Conservation (phyloP, 2,797 vertebrate species). For the Vultur gryphus region DNA sequence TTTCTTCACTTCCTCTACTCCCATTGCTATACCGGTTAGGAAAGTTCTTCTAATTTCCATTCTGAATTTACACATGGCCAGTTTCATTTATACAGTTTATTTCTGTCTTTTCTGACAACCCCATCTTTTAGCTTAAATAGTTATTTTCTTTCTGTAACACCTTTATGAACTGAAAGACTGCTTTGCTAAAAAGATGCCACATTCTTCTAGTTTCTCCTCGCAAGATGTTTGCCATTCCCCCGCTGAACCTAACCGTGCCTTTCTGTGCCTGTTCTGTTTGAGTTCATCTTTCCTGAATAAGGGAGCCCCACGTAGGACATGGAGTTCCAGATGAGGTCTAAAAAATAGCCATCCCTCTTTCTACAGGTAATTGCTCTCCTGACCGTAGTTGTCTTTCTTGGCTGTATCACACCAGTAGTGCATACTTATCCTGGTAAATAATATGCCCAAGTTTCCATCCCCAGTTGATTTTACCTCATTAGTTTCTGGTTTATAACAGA, state of each 20-base stretch:
- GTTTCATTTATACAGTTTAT: neutral
- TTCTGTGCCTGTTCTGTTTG: neutral
- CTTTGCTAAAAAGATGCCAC: neutral
- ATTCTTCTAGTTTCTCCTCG: neutral
- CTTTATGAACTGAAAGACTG: neutral
- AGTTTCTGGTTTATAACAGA: neutral
- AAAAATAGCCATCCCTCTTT: neutral
- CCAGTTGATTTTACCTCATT: neutral
- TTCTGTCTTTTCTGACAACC: neutral
- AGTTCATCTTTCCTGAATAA: neutral
- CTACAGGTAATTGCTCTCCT: neutral
- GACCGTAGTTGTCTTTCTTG: neutral
- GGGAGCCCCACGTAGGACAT: rapidly evolving
- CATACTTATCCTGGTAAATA: neutral
- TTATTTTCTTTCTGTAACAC: neutral
- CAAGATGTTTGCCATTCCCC: neutral
- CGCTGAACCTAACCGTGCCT: neutral
- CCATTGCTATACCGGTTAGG: neutral
- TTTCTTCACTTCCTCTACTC: neutral
- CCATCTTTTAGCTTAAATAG: neutral
- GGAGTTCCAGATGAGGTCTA: neutral
- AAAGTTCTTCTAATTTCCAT: neutral
- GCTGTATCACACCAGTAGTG: neutral
- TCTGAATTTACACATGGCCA: neutral
- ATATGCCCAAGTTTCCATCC: neutral